Percentiles rank a stretch among this genome's conserved stretches.
Conservation (phyloP, 2,113 vertebrate species). For the Proteles cristata region DNA sequence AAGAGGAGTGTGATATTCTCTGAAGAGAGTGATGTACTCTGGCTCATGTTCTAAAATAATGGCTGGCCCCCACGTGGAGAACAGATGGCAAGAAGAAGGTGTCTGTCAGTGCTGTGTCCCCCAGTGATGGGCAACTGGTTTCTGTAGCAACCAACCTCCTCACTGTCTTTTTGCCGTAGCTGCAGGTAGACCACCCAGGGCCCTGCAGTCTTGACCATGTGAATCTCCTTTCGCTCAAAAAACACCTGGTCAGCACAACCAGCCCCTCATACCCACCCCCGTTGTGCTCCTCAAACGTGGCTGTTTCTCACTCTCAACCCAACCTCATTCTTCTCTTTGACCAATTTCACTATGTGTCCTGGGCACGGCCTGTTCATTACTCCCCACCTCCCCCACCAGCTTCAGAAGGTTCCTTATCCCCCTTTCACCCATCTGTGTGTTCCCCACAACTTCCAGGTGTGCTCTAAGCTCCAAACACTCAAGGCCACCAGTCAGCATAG, state of each 20-base stretch:
- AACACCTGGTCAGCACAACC: not conserved
- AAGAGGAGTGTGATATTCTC: not conserved
- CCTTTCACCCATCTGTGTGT: not conserved
- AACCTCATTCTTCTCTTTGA: not conserved
- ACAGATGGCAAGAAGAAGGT: not conserved
- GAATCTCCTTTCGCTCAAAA: not conserved
- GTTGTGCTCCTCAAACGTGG: not conserved
- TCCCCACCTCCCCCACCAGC: not conserved
- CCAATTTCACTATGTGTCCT: not conserved
- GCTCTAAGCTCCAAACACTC: not conserved
- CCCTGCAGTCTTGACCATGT: too few relatives aligned
- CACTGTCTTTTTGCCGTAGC: accelerated
- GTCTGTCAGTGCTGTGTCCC: not conserved
- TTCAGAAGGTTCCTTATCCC: not conserved
- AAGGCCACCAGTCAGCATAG: not conserved
- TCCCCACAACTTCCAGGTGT: not conserved
- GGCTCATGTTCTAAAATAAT: not conserved
- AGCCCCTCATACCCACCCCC: not conserved
- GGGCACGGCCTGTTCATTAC: not conserved
- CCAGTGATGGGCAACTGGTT: not conserved
- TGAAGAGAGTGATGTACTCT: not conserved
- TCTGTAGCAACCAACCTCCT: not conserved
- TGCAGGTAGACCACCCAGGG: too few relatives aligned
- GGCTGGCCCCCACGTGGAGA: not conserved
- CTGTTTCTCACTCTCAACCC: not conserved